Conservation (phyloP, 2,888 invertebrate species). For the Sicus ferrugineus region DNA sequence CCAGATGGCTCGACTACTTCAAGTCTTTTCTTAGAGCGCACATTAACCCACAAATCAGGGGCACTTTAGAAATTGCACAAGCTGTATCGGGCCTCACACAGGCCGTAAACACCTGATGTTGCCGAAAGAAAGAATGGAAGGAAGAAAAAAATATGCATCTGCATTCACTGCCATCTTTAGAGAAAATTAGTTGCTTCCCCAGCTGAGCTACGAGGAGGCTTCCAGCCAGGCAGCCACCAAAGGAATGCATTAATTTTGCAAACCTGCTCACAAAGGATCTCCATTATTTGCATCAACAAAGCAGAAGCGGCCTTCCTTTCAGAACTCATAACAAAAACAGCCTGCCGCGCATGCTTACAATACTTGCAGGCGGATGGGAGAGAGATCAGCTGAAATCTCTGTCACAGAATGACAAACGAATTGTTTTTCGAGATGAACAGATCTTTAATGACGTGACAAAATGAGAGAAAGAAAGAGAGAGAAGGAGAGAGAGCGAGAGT, state of each 20-base stretch:
- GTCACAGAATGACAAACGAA: not conserved
- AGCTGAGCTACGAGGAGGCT: not conserved
- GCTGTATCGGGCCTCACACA: not conserved
- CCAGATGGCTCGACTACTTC: not conserved
- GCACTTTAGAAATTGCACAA: conserved; percentile 20
- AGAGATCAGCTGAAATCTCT: not conserved
- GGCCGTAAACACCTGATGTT: conserved; percentile 3
- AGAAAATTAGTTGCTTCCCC: not conserved
- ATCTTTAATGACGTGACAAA: conserved; percentile 17
- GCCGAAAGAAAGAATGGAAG: not conserved
- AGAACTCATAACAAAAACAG: not conserved
- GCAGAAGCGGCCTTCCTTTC: not conserved
- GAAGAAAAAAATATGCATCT: not conserved
- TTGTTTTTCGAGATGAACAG: not conserved
- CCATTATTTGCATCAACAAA: not conserved
- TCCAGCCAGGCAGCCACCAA: not conserved
- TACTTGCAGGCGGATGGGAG: not conserved
- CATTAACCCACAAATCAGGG: not conserved
- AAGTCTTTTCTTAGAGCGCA: too few relatives aligned
- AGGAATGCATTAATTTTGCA: not conserved
- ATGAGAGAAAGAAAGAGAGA: not conserved
- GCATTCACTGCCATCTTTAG: not conserved
- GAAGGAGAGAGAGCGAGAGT: not conserved
- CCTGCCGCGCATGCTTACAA: conserved; percentile 9
- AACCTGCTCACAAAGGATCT: conserved; percentile 7